Conservation (phyloP, 2,113 vertebrate genomes). For the Rana temporaria region DNA sequence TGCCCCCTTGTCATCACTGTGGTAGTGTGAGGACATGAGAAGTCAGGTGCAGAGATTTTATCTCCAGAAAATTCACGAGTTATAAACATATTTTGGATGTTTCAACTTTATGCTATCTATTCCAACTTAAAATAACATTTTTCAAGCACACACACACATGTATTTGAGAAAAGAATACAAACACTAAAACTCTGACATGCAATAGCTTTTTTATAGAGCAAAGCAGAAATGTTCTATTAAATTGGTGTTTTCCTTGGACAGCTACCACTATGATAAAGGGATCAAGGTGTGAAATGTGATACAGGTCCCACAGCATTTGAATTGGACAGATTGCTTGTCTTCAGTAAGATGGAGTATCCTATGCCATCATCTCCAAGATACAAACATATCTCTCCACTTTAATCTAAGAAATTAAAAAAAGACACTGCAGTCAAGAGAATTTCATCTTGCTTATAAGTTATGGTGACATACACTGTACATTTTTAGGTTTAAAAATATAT, state of each 20-base stretch:
- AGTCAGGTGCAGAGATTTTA: too few relatives aligned
- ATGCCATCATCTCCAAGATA: constrained; percentile 63
- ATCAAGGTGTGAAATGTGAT: constrained; percentile 43
- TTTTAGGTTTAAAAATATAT: too few relatives aligned
- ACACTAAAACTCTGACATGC: not conserved
- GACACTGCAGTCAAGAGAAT: constrained; percentile 12
- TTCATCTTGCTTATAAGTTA: too few relatives aligned
- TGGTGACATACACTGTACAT: too few relatives aligned
- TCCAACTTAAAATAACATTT: too few relatives aligned
- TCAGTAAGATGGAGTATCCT: constrained; percentile 60
- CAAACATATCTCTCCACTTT: constrained; percentile 40
- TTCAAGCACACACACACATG: not conserved
- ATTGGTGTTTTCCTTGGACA: constrained; percentile 39
- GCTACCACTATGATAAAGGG: constrained; percentile 60
- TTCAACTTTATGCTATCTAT: too few relatives aligned
- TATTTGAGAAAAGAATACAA: not conserved
- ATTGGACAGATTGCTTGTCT: constrained; percentile 57
- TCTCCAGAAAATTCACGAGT: too few relatives aligned
- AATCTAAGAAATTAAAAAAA: constrained; percentile 61
- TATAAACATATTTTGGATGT: too few relatives aligned
- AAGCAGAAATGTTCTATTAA: constrained; percentile 4
- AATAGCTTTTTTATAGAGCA: not conserved
- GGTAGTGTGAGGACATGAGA: too few relatives aligned
- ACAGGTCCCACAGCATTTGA: constrained; percentile 62
- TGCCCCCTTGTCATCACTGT: too few relatives aligned